Evolutionary conservation across 1,140 invertebrate species (phyloP).

Genomic region (Drosophila simulans): DNA sequence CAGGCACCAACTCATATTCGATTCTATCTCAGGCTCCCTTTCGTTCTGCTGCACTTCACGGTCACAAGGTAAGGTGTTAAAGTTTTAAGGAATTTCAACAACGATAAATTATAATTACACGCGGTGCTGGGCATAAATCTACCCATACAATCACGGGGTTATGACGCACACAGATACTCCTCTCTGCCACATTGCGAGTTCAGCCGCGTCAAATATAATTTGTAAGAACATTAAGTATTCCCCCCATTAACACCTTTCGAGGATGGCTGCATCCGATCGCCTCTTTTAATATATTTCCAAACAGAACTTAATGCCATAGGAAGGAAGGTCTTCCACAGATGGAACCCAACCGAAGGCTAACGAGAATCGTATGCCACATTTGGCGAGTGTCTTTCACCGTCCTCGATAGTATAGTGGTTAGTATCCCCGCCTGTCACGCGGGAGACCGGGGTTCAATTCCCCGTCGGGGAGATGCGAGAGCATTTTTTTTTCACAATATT

Average conservation of each 20-base stretch:
- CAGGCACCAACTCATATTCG: slow-evolving; percentile 26
- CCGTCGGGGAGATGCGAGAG: slow-evolving; percentile 69
- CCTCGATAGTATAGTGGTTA: slow-evolving; percentile 80
- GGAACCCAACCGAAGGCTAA: slow-evolving; percentile 2
- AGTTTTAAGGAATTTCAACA: slow-evolving; percentile 72
- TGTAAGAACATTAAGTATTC: slow-evolving; percentile 61
- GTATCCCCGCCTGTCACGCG: slow-evolving; percentile 85
- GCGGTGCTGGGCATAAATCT: slow-evolving; percentile 56
- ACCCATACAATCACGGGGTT: slow-evolving; percentile 15
- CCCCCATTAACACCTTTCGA: slow-evolving; percentile 60
- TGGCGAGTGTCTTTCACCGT: slow-evolving; percentile 15
- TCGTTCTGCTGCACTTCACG: slow-evolving; percentile 33
- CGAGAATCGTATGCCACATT: background rate
- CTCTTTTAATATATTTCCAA: slow-evolving; percentile 23
- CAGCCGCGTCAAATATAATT: slow-evolving; percentile 57
- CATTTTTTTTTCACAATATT: slow-evolving; percentile 4
- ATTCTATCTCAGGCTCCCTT: slow-evolving; percentile 33
- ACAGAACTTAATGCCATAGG: slow-evolving; percentile 11
- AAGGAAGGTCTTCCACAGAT: background rate
- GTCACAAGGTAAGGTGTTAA: slow-evolving; percentile 65
- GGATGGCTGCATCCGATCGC: slow-evolving; percentile 23
- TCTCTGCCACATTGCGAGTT: slow-evolving; percentile 31
- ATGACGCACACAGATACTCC: slow-evolving; percentile 17
- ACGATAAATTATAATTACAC: slow-evolving; percentile 75
- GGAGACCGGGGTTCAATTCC: slow-evolving; percentile 86